Evolutionary conservation across 2,797 vertebrate genomes (phyloP), one percentile per base, ranked within the genome.

Genomic region (Pseudochirops corinnae): DNA sequence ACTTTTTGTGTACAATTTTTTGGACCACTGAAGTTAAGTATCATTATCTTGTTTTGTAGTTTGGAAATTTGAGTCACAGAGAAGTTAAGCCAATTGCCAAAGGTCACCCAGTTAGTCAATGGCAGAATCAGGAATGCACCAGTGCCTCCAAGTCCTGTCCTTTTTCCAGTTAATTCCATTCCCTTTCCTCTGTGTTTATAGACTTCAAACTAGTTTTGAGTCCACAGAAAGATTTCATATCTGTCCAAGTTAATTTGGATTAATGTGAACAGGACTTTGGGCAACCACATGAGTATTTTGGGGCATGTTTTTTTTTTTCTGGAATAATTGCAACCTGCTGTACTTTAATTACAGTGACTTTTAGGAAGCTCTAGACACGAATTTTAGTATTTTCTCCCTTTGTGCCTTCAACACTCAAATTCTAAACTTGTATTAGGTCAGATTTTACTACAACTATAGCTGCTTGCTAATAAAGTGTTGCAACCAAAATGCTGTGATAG

Each of bases 11-110:
- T 82, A 93, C 58, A 90, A 94, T 96, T 87, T 94, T 93, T 97
- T 56, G 94, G 91, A 92, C 94, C 95, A 94, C 14, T 55, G 16
- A 91, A 94, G 90, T 96, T 97, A 96, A 96, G 92, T 95, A 96
- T 92, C 94, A 90, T 91, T 95, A 94, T 97, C 95, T 97, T 97
- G 96, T 97, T 97, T 96, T 97, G 55, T 52, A 96, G 96, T 94
- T 93, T 95, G 94, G 94, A 93, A 92, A 56, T 96, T 96, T 97
- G 96, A 98, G 95, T 98, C 95, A 97, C 56, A n/a, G 92, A 94
- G 93, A 94, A 92, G 92, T 74, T 97, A 55, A 93, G 94, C 91
- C 92, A 96, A 87, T 94, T 67, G 92, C 95, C 96, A 97, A 96
- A 98, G 95, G 96, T 97, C 96, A 93, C 4, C 94, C 14, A 3